Conservation (phyloP, 2,113 vertebrate genomes). For the Leucosticte australis region DNA sequence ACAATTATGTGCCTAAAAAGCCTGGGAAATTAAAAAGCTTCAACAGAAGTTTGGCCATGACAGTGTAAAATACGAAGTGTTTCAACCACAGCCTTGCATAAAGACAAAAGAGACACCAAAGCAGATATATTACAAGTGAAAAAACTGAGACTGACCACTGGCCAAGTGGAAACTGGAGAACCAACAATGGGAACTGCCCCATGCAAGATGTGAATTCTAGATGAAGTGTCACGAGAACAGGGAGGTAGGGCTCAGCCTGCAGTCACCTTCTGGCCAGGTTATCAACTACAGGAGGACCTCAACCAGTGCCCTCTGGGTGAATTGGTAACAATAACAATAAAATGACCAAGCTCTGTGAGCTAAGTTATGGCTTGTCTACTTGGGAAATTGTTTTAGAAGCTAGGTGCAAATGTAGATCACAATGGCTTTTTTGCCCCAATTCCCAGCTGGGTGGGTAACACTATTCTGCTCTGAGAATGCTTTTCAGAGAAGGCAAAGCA, state of each 20-base stretch:
- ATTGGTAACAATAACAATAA: not conserved
- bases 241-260: not conserved
- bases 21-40: slow-evolving; percentile 51
- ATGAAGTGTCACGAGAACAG: not conserved
- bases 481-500: not conserved
- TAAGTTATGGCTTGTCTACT: not conserved
- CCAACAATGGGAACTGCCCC: not conserved
- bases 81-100: slow-evolving; percentile 32
- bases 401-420: slow-evolving; percentile 21
- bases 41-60: slow-evolving; percentile 29
- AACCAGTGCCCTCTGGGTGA: not conserved
- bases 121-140: slow-evolving; percentile 43
- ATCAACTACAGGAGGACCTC: not conserved
- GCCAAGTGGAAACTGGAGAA: slow-evolving; percentile 52
- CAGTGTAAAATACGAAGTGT: slow-evolving; percentile 48
- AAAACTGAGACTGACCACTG: slow-evolving; percentile 39
- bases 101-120: slow-evolving; percentile 52
- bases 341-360: not conserved
- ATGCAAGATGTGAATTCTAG: slow-evolving; percentile 22
- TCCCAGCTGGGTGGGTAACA: not conserved
- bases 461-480: not conserved
- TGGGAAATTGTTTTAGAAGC: not conserved
- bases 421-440: not conserved
- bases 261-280: not conserved
- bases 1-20: not conserved